Percentiles rank a stretch among this genome's conserved stretches.
Evolutionary conservation across 2,797 vertebrate genomes (phyloP).

Genomic region (Coreius guichenoti): DNA sequence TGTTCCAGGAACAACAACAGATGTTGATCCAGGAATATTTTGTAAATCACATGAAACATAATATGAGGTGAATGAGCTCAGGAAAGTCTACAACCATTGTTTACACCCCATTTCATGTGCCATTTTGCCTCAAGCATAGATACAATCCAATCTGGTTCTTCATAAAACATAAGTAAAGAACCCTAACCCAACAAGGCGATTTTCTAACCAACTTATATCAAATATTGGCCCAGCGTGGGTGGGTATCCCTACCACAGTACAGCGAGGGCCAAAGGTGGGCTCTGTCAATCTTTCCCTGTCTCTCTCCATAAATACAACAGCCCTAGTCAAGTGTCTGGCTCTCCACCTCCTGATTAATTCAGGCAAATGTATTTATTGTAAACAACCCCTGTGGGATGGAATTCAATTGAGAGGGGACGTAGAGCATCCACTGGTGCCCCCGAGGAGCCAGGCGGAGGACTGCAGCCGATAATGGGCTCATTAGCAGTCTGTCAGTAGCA

Average conservation of each 20-base stretch:
- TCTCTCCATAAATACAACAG: conserved; percentile 48
- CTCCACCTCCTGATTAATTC: conserved; percentile 74
- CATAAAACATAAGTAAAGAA: conserved; percentile 26
- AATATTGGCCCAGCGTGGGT: neutral
- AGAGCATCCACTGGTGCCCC: conserved; percentile 74
- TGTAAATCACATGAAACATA: conserved; percentile 3
- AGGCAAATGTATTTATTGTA: conserved; percentile 82
- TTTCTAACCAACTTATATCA: neutral
- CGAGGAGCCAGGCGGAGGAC: conserved; percentile 71
- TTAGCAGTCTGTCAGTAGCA: conserved; percentile 84
- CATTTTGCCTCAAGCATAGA: neutral
- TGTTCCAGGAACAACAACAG: conserved; percentile 4
- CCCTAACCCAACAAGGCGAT: conserved; percentile 11
- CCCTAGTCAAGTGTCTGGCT: conserved; percentile 62
- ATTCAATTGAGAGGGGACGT: conserved; percentile 79
- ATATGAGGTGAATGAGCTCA: neutral
- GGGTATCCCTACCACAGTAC: neutral
- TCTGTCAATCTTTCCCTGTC: conserved; percentile 42
- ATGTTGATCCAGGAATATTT: conserved; percentile 8
- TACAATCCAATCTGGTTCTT: conserved; percentile 1
- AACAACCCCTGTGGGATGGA: conserved; percentile 81
- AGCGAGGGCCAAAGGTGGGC: conserved; percentile 28
- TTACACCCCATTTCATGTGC: conserved; percentile 9
- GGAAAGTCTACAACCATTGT: conserved; percentile 1
- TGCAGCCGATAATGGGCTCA: conserved; percentile 83